phyloP scores from a whole-genome alignment of 2,888 invertebrate species.

The Ichneumoninae sp. region DNA sequence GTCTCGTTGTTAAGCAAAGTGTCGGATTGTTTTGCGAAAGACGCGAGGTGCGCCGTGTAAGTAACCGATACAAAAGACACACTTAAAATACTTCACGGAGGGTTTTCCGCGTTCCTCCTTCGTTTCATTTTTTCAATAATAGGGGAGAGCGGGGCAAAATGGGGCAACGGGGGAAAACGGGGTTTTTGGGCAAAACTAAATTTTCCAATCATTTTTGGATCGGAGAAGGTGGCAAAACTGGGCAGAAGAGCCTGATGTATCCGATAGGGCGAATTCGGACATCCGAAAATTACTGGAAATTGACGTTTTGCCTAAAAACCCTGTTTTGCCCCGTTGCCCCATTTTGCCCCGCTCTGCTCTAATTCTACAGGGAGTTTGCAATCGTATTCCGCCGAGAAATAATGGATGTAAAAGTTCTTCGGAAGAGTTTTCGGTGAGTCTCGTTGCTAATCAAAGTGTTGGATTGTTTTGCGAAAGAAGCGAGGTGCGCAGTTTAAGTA shows the following conservation, averaged over 20 bases:
- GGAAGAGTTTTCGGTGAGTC: neutral
- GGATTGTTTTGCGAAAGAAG: neutral
- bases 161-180: no score
- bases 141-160: no score
- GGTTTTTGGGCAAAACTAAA: no score
- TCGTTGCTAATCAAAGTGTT: neutral
- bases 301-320: no score
- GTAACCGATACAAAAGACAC: neutral
- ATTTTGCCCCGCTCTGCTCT: no score
- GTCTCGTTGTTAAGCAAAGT: neutral
- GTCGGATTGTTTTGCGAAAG: neutral
- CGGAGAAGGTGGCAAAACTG: no score
- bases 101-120: constrained; percentile 31
- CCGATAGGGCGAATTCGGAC: no score
- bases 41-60: neutral
- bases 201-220: no score
- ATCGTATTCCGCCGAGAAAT: constrained; percentile 42
- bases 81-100: constrained; percentile 49
- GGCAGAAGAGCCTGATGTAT: no score
- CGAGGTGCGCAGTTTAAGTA: neutral
- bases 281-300: no score
- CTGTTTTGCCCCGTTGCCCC: no score
- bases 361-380: constrained; percentile 7
- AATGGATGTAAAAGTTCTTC: constrained; percentile 6
- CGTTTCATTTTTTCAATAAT: constrained; percentile 27